Evolutionary conservation across 2,888 invertebrate species (phyloP).

Genomic region (Caenorhabditis angaria): DNA sequence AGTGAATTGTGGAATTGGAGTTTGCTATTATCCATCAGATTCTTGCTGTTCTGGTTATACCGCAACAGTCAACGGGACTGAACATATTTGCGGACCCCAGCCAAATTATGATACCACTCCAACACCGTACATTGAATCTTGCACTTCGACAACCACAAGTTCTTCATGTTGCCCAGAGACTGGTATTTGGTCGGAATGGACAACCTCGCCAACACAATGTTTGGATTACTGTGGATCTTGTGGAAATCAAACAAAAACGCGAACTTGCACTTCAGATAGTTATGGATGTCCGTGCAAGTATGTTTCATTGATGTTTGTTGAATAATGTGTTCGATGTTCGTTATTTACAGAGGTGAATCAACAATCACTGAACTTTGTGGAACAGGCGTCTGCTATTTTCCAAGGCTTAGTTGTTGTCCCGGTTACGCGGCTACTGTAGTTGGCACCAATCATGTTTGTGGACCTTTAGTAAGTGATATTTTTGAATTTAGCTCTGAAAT

Average conservation of each 20-base stretch:
- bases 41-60: constrained; percentile 43
- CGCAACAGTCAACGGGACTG: constrained; percentile 31
- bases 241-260: constrained; percentile 38
- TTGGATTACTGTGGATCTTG: constrained; percentile 58
- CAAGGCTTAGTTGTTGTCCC: constrained; percentile 47
- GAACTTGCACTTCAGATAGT: constrained; percentile 47
- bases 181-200: constrained; percentile 57
- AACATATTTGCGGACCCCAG: constrained; percentile 47
- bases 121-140: constrained; percentile 31
- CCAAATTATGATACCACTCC: constrained; percentile 31
- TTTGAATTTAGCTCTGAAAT: not conserved
- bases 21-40: constrained; percentile 46
- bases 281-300: constrained; percentile 59
- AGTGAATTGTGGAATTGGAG: constrained; percentile 47
- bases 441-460: constrained; percentile 24
- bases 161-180: constrained; percentile 38
- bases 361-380: constrained; percentile 34
- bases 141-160: not conserved
- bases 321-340: no score
- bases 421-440: constrained; percentile 31
- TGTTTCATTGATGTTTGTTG: not conserved
- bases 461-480: constrained; percentile 20
- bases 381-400: constrained; percentile 48
- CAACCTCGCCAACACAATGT: constrained; percentile 13
- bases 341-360: constrained; percentile 39